Evolutionary conservation across 2,888 invertebrate species (phyloP), one percentile per base, ranked within the genome.

Genomic region (Merodon equestris): DNA sequence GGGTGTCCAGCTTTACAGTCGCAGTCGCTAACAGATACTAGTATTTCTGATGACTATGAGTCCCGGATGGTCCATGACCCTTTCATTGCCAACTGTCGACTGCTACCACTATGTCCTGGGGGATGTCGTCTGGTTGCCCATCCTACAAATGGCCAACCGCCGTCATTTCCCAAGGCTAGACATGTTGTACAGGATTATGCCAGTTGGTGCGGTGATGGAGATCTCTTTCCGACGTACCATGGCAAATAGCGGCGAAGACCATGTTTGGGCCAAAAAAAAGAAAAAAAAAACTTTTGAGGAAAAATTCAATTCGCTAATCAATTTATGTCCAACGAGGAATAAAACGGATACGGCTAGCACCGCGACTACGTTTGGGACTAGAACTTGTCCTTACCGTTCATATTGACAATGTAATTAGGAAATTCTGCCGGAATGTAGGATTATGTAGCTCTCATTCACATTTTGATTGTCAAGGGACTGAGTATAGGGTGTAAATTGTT

Each of bases 291-390:
- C 40, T 67, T 54, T 51, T 15, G 36, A 44, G 57, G 57, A 63
- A 79, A 77, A 79, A 79, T 64, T 74, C 79, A 74, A 64, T 79
- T 70, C 74, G 60, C 79, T 79, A 79, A 79, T 79, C 79, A 79
- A 74, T 79, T 79, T 79, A 79, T 70, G 74, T 68, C 74, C 79
- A 64, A 56, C 76, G 54, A 50, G 60, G 38, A 64, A 61, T 42
- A 61, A 51, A 15, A 61, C 57, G 40, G 61, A 34, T 44, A 72
- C 42, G 61, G 66, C 56, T 50, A 44, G 12, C 54, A 66, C 54
- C 54, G 27, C 7, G 42, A 19, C 15, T 9, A 44, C n/a, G 27
- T 2, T 3, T n/a, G 40, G n/a, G 44, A 63, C 61, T 27, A 48
- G 56, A 17, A 61, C 64, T 51, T 56, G 58, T 36, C 14, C 45